Conservation (phyloP, 2,888 invertebrate species). For the Drosophila testacea region DNA sequence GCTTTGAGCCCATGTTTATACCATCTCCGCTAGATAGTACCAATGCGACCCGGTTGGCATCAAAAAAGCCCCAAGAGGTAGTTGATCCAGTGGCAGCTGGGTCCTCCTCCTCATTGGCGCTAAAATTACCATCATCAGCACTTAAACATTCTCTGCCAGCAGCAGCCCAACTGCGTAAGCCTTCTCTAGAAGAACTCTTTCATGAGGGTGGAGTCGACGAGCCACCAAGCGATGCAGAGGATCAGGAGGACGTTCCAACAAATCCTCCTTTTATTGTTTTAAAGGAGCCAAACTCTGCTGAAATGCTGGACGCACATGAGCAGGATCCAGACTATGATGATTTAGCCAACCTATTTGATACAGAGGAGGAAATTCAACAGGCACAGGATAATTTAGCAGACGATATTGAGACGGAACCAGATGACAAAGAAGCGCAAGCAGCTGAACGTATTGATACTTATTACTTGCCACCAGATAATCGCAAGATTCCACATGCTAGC, state of each 20-base stretch:
- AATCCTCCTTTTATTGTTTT: constrained; percentile 10
- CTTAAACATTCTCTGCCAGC: constrained; percentile 62
- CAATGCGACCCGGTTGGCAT: constrained; percentile 81
- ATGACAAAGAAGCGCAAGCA: constrained; percentile 85
- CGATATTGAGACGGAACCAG: constrained; percentile 76
- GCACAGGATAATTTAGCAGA: constrained; percentile 73
- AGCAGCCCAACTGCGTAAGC: constrained; percentile 83
- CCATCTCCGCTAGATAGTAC: constrained; percentile 91
- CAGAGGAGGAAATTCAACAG: constrained; percentile 40
- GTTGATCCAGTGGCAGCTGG: constrained; percentile 11
- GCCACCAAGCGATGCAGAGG: constrained; percentile 11
- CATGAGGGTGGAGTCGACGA: constrained; percentile 32
- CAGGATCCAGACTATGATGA: constrained; percentile 55
- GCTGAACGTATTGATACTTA: constrained; percentile 90
- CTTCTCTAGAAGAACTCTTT: constrained; percentile 77
- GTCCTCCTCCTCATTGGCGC: constrained; percentile 38
- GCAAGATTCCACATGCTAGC: constrained; percentile 81
- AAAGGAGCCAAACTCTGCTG: constrained; percentile 31
- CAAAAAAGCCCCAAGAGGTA: constrained; percentile 39
- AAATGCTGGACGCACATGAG: constrained; percentile 6
- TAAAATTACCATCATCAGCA: constrained; percentile 60
- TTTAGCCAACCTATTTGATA: constrained; percentile 52
- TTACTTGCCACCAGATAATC: constrained; percentile 90
- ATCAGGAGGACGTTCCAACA: constrained; percentile 23
- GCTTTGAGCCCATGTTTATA: constrained; percentile 92